Percentiles rank a stretch among this genome's conserved stretches.
Conservation (phyloP, 2,888 invertebrate genomes). For the Lasioglossum oenotherae region DNA sequence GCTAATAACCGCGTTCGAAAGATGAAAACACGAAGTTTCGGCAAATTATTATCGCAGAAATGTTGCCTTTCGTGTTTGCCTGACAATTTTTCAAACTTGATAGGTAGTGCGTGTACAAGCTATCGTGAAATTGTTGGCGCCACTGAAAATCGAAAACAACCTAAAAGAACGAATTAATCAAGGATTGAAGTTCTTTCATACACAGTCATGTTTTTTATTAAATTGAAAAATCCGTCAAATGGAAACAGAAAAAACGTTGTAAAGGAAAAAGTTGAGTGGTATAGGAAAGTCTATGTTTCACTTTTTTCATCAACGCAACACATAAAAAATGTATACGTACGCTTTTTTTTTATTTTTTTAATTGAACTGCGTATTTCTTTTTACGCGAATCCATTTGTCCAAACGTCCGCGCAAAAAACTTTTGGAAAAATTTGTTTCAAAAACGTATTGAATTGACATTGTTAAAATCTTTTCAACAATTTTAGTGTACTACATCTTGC, state of each 20-base stretch:
- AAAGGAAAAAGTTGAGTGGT: not conserved
- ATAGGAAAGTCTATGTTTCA: not conserved
- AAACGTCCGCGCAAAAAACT: not conserved
- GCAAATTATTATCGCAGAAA: not conserved
- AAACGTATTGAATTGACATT: not conserved
- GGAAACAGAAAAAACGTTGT: not conserved
- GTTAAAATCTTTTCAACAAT: not conserved
- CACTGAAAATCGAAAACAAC: not conserved
- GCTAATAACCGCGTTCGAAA: not conserved
- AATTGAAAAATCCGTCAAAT: not conserved
- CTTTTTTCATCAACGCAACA: not conserved
- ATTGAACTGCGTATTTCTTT: not conserved
- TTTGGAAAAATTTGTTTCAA: not conserved
- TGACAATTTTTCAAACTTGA: not conserved
- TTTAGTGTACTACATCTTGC: accelerated
- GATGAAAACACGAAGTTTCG: not conserved
- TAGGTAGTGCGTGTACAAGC: not conserved
- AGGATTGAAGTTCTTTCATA: not conserved
- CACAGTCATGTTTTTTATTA: not conserved
- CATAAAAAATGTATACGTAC: not conserved
- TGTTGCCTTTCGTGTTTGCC: not conserved
- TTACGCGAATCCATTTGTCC: not conserved
- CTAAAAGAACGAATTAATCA: not conserved
- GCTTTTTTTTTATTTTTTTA: not conserved
- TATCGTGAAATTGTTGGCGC: too few relatives aligned